Evolutionary conservation across 2,113 vertebrate genomes (phyloP), one percentile per base, ranked within the genome.

Genomic region (Electrona antarctica): DNA sequence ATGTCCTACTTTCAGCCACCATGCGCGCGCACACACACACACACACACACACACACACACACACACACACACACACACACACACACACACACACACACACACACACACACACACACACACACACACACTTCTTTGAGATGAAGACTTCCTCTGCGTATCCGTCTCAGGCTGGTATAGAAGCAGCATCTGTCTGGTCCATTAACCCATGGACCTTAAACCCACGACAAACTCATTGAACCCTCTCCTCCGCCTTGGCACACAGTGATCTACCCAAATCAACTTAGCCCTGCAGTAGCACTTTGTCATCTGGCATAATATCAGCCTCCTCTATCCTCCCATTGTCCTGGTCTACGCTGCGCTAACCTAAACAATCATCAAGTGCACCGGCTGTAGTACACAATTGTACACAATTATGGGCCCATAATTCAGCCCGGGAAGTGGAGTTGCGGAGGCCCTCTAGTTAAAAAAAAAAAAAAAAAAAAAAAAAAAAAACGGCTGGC

Each of bases 171-270:
- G 33, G 33, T 14, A 14, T 41, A 41, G 33, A 51, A 15, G 8
- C 33, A 50, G 58, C 50, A 7, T 54, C 51, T 54, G 51, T 54
- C 13, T 12, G 11, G 11, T n/a, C 6, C 10, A 12, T 10, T 15
- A 62, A 59, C 33, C 49, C 7, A 63, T 13, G 52, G 51, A 45
- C 56, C n/a, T 47, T 6, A 7, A 0, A 13, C 1, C 57, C 49
- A 41, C 49, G 60, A 50, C 55, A 74, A 57, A 80, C 68, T 59
- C 73, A 3, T 21, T 59, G 67, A 85, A 54, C 70, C 45, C 13
- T 46, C 0, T 41, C 33, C 33, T 41, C 33, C 33, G 1, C 1
- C 33, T 41, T 41, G 33, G 33, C 33, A 13, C 51, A 54, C 57
- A 66, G 47, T 49, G 50, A 67, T 68, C 64, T 47, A 14, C 68